Evolutionary conservation across 2,113 vertebrate genomes (phyloP).

Genomic region (Sclerurus mexicanus): DNA sequence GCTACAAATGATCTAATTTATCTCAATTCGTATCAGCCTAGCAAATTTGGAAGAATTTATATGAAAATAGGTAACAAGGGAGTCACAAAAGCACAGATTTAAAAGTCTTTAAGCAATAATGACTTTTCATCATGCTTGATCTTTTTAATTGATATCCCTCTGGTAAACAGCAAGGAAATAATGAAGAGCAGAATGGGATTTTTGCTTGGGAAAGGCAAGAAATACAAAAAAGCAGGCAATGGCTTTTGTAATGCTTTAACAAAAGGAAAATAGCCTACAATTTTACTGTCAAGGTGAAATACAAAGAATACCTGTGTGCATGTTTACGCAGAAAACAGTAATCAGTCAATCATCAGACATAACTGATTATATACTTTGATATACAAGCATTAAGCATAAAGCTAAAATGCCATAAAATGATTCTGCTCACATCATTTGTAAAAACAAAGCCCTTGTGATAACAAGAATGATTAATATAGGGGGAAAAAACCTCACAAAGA

Average conservation of each 20-base stretch:
- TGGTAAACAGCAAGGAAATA: slow-evolving; percentile 36
- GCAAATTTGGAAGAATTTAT: slow-evolving; percentile 68
- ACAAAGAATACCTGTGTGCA: slow-evolving; percentile 18
- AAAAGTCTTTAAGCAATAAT: slow-evolving; percentile 74
- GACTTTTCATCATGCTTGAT: slow-evolving; percentile 68
- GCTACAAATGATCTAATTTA: slow-evolving; percentile 74
- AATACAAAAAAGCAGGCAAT: slow-evolving; percentile 16
- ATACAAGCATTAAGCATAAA: slow-evolving; percentile 47
- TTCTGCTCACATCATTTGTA: slow-evolving; percentile 7
- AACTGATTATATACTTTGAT: slow-evolving; percentile 48
- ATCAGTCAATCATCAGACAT: slow-evolving; percentile 67
- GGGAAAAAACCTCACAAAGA: background rate
- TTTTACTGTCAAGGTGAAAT: slow-evolving; percentile 45
- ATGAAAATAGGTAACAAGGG: slow-evolving; percentile 72
- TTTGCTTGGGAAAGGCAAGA: slow-evolving; percentile 38
- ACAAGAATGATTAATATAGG: background rate
- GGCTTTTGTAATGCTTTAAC: slow-evolving; percentile 30
- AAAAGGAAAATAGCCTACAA: slow-evolving; percentile 39
- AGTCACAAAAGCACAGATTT: slow-evolving; percentile 68
- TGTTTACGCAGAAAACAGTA: slow-evolving; percentile 43
- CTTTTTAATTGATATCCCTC: slow-evolving; percentile 54
- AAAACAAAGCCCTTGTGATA: background rate
- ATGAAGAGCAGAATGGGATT: background rate
- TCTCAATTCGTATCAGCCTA: slow-evolving; percentile 74
- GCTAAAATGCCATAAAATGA: slow-evolving; percentile 34